These are phyloP conservation scores for Spodoptera exigua DNA, from an alignment of 2,888 invertebrate species.

Conservation along the genomic window DNA sequence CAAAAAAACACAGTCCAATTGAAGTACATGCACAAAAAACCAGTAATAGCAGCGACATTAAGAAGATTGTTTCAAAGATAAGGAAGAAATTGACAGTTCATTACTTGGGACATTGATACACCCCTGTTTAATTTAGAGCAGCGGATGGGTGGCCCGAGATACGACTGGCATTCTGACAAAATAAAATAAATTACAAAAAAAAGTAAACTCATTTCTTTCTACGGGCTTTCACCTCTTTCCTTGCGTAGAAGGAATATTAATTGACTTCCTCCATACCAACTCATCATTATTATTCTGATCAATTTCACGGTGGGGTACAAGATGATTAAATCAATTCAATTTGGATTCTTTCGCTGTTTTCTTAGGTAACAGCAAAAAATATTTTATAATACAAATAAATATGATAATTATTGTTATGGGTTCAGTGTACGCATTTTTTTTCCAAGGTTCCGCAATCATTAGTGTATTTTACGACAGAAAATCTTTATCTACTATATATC, in stretches of 20 bases:
- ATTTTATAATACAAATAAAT: no score
- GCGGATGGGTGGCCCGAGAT: background rate
- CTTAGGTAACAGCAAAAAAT: conserved; percentile 2
- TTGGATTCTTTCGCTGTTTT: background rate
- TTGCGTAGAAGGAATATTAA: conserved; percentile 15
- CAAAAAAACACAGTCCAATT: no score
- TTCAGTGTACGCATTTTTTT: no score
- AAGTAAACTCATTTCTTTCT: conserved; percentile 1
- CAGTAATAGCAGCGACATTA: background rate
- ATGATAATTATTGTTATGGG: no score
- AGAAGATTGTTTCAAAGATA: background rate
- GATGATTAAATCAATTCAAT: conserved; percentile 24
- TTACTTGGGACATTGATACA: conserved; percentile 2
- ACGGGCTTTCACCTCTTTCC: background rate
- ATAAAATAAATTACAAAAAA: conserved; percentile 7
- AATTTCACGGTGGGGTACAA: conserved; percentile 23
- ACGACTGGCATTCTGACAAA: conserved; percentile 3
- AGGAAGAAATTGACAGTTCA: background rate
- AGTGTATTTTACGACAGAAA: no score
- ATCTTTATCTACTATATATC: no score
- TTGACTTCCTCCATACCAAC: conserved; percentile 7
- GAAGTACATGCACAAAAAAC: no score
- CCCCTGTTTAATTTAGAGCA: conserved; percentile 4
- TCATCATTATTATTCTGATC: conserved; percentile 26
- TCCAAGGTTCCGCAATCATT: no score